A percentile compares a stretch with the other conserved stretches of the same genome.
phyloP scores from a whole-genome alignment of 2,888 invertebrate species.

The Plagodis pulveraria region DNA sequence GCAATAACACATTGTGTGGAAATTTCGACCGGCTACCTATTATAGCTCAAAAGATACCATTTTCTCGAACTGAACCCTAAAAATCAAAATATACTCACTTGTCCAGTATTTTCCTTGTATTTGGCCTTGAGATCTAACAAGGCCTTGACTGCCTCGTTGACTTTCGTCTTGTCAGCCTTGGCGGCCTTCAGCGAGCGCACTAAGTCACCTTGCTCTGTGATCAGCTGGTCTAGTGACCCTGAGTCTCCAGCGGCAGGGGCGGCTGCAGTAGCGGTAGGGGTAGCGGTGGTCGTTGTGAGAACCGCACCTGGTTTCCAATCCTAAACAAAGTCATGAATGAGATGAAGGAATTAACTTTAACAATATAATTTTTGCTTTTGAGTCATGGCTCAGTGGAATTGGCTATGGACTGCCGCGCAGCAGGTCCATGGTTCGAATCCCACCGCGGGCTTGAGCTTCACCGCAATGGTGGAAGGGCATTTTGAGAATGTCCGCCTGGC shows the following conservation, averaged over 20 bases:
- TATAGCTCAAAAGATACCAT: too few species aligned
- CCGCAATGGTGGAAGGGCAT: too few species aligned
- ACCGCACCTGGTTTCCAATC: background rate
- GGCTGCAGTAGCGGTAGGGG: background rate
- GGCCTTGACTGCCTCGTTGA: constrained; percentile 75
- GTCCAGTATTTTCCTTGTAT: constrained; percentile 86
- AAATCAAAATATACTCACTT: constrained; percentile 41
- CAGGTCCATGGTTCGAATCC: too few species aligned
- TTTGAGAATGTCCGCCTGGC: too few species aligned
- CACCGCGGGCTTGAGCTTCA: too few species aligned
- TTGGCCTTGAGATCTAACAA: constrained; percentile 89
- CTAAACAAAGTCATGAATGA: background rate
- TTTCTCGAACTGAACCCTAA: too few species aligned
- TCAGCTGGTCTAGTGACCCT: constrained; percentile 47
- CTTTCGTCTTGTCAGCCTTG: constrained; percentile 86
- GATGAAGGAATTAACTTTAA: too few species aligned
- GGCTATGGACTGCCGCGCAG: too few species aligned
- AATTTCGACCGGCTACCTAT: too few species aligned
- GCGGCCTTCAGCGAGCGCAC: constrained; percentile 88
- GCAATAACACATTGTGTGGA: too few species aligned
- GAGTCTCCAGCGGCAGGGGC: constrained; percentile 38
- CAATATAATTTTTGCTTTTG: too few species aligned
- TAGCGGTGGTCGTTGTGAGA: background rate
- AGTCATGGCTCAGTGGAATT: too few species aligned
- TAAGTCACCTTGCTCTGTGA: constrained; percentile 86